These are phyloP conservation scores for Agapornis canus DNA, from an alignment of 2,797 vertebrate species.

Conservation along the genomic window DNA sequence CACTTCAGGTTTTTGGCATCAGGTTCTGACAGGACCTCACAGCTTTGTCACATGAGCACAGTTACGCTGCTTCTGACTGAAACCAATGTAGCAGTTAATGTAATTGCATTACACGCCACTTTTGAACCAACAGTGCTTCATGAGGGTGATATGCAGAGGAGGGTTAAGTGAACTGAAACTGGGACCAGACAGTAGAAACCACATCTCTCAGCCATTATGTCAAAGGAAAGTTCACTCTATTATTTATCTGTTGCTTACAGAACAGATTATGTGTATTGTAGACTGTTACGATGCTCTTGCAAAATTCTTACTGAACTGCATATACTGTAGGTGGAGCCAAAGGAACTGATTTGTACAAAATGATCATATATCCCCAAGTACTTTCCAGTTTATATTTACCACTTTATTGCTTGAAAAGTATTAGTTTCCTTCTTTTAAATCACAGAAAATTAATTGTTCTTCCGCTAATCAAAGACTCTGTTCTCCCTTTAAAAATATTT, in stretches of 20 bases:
- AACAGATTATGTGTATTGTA: not conserved
- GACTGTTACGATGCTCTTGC: not conserved
- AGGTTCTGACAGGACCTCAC: not conserved
- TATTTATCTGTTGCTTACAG: not conserved
- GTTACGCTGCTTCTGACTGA: not conserved
- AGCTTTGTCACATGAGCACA: not conserved
- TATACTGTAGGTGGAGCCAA: slow-evolving; percentile 68
- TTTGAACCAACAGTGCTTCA: not conserved
- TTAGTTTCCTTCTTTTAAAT: not conserved
- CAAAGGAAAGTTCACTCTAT: not conserved
- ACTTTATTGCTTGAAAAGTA: not conserved
- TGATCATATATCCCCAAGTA: not conserved
- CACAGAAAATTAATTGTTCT: not conserved
- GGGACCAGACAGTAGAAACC: not conserved
- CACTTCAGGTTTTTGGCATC: not conserved
- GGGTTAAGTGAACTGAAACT: not conserved
- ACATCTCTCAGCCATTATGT: not conserved
- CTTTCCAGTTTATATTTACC: not conserved
- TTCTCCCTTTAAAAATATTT: not conserved
- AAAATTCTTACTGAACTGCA: not conserved
- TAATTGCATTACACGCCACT: accelerated
- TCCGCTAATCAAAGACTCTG: not conserved
- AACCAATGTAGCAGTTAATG: not conserved
- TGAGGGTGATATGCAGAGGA: not conserved
- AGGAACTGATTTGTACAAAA: slow-evolving; percentile 36